Evolutionary conservation across 2,797 vertebrate genomes (phyloP).

Genomic region (Tolypeutes matacus): DNA sequence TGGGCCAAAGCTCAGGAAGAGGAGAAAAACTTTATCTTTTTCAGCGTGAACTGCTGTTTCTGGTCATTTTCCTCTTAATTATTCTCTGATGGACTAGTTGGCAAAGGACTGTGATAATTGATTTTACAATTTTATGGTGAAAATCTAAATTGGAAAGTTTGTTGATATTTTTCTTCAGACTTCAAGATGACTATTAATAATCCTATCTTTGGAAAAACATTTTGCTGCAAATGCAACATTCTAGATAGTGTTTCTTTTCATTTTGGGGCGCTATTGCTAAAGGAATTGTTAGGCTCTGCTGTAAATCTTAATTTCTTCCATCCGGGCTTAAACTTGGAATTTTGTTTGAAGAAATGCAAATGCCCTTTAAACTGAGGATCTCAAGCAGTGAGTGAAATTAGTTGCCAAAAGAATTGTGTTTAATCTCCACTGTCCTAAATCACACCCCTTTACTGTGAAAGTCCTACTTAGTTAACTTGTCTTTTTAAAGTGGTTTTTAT

Average conservation of each 20-base stretch:
- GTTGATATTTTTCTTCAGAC: slow-evolving; percentile 34
- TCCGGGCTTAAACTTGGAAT: not conserved
- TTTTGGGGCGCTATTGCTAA: not conserved
- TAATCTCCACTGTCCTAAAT: not conserved
- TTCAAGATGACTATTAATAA: slow-evolving; percentile 10
- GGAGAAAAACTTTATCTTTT: not conserved
- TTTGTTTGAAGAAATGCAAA: not conserved
- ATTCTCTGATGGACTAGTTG: not conserved
- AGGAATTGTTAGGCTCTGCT: slow-evolving; percentile 8
- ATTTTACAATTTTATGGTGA: slow-evolving; percentile 20
- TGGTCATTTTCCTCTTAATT: not conserved
- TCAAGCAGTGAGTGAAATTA: not conserved
- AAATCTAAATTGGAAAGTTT: slow-evolving; percentile 30
- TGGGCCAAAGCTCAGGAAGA: not conserved
- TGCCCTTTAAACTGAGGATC: not conserved
- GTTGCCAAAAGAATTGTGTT: not conserved
- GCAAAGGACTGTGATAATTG: not conserved
- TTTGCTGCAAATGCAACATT: not conserved
- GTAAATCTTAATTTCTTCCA: not conserved
- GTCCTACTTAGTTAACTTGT: not conserved
- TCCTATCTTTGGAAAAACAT: not conserved
- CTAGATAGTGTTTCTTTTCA: not conserved
- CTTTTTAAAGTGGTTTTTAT: not conserved
- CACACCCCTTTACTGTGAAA: not conserved
- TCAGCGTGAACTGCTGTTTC: not conserved